phyloP scores from a whole-genome alignment of 2,888 invertebrate genomes.

The Anticlea derivata region DNA sequence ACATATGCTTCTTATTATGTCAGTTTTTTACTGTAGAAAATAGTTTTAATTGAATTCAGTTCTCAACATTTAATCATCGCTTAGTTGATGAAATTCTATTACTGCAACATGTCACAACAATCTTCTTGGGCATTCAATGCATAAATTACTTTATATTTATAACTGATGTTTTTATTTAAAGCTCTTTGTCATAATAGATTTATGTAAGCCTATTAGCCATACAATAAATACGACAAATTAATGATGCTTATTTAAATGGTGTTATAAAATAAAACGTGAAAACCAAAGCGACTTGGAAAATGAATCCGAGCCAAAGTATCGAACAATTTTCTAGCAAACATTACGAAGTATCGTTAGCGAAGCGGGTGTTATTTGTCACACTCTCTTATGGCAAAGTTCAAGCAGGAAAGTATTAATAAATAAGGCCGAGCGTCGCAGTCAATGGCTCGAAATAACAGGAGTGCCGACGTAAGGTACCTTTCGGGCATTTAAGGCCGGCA shows the following conservation, averaged over 20 bases:
- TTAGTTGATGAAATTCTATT: not conserved
- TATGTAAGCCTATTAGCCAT: conserved; percentile 3
- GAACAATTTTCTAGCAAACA: conserved; percentile 58
- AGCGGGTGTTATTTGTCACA: conserved; percentile 60
- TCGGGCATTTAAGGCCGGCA: conserved; percentile 18
- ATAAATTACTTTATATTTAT: conserved; percentile 13
- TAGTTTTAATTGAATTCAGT: conserved; percentile 8
- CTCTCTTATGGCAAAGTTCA: conserved; percentile 58
- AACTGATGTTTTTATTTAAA: not conserved
- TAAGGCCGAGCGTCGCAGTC: conserved; percentile 51
- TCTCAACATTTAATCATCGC: not conserved
- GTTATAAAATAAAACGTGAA: conserved; percentile 25
- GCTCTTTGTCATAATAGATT: not conserved
- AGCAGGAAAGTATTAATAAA: conserved; percentile 58
- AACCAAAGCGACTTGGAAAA: conserved; percentile 36
- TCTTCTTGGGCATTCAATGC: conserved; percentile 11
- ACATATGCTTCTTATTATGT: conserved; percentile 13
- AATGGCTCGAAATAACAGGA: conserved; percentile 65
- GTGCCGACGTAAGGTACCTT: conserved; percentile 40
- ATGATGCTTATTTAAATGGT: conserved; percentile 23
- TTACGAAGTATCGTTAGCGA: conserved; percentile 45
- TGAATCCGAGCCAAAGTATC: conserved; percentile 50
- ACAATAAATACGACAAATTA: conserved; percentile 25
- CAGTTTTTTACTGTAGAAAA: not conserved
- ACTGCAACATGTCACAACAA: not conserved